Percentiles rank a stretch among this genome's conserved stretches.
Conservation (phyloP, 2,113 vertebrate genomes). For the Chaetops frenatus region DNA sequence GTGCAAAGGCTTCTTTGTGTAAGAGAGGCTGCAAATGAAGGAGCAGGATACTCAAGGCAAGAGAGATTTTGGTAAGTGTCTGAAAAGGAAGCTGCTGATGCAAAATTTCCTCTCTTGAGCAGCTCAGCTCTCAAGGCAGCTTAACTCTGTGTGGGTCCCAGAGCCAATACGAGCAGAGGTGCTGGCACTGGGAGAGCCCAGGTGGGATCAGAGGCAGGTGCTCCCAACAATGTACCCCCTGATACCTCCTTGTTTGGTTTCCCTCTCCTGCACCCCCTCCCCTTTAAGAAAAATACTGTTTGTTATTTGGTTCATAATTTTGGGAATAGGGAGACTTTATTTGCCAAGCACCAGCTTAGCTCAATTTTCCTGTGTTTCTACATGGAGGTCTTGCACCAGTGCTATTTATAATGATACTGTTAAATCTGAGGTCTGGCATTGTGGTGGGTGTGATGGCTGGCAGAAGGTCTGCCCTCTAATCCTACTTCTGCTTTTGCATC, state of each 20-base stretch:
- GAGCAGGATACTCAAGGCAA: neutral
- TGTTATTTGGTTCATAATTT: neutral
- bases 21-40: neutral
- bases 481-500: neutral
- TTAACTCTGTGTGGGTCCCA: neutral
- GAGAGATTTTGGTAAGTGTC: neutral
- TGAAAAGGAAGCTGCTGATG: neutral
- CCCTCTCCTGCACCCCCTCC: fast-evolving
- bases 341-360: neutral
- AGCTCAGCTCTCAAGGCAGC: neutral
- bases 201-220: neutral
- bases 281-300: neutral
- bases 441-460: neutral
- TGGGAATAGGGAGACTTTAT: neutral
- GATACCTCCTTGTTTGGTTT: neutral
- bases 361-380: neutral
- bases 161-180: neutral
- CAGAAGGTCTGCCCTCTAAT: neutral
- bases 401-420: neutral
- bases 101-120: neutral
- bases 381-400: neutral
- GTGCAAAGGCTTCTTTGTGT: neutral
- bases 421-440: neutral
- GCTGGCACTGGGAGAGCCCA: neutral
- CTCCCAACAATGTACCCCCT: neutral